Conservation (phyloP, 1,140 invertebrate species). For the Whitmania pigra region DNA sequence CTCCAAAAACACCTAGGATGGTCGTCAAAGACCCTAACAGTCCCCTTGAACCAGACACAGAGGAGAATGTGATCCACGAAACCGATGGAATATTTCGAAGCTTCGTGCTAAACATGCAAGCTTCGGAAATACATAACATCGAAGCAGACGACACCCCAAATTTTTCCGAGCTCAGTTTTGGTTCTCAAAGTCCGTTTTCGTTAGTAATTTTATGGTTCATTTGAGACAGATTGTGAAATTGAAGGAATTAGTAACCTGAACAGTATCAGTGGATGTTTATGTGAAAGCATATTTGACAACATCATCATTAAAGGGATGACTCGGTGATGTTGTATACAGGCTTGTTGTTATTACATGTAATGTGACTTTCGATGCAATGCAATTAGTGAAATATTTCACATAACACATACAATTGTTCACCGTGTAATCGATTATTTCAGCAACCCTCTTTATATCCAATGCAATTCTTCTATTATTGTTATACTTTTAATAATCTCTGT, state of each 20-base stretch:
- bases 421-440: neutral
- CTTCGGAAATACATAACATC: neutral
- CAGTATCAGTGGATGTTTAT: neutral
- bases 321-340: too few species aligned
- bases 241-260: neutral
- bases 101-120: constrained; percentile 17
- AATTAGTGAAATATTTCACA: too few species aligned
- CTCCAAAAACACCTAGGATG: constrained; percentile 15
- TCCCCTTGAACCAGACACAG: constrained; percentile 17
- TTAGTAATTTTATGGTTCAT: constrained; percentile 8
- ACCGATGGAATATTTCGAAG: constrained; percentile 19
- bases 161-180: neutral
- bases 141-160: constrained; percentile 16
- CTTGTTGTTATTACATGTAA: too few species aligned
- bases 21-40: neutral
- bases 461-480: neutral
- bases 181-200: constrained; percentile 7
- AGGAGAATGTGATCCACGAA: constrained; percentile 17
- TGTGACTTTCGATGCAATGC: too few species aligned
- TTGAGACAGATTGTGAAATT: neutral
- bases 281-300: too few species aligned
- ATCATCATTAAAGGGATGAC: too few species aligned
- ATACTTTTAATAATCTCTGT: neutral
- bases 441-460: neutral
- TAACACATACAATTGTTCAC: too few species aligned